Conservation (phyloP, 2,797 vertebrate genomes). For the Helicolenus hilgendorfi region DNA sequence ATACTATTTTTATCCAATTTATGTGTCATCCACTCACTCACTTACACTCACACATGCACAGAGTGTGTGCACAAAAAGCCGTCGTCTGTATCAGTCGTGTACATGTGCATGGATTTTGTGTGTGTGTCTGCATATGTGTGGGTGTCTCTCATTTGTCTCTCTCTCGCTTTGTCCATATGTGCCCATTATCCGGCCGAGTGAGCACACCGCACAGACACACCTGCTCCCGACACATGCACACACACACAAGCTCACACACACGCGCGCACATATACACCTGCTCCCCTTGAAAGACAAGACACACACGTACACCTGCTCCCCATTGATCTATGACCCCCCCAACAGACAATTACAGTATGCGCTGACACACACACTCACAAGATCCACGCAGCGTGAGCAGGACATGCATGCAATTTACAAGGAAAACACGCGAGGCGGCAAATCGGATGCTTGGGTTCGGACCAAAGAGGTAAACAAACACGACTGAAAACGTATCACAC, state of each 20-base stretch:
- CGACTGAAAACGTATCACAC: conserved; percentile 5
- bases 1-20: conserved; percentile 62
- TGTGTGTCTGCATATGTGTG: neutral
- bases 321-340: conserved; percentile 54
- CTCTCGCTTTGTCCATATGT: conserved; percentile 61
- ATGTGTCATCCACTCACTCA: conserved; percentile 43
- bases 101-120: neutral
- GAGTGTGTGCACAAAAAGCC: neutral
- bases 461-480: conserved; percentile 28
- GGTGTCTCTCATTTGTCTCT: conserved; percentile 28
- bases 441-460: neutral
- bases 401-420: conserved; percentile 18
- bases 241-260: conserved; percentile 14
- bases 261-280: conserved; percentile 15
- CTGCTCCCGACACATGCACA: conserved; percentile 28
- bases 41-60: neutral
- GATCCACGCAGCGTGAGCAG: neutral
- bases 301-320: conserved; percentile 50
- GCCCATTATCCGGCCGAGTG: conserved; percentile 68
- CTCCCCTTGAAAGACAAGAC: conserved; percentile 28
- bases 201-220: conserved; percentile 60
- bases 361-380: neutral
- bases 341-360: conserved; percentile 33
- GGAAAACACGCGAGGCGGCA: conserved; percentile 23
- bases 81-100: neutral